Evolutionary conservation across 2,888 invertebrate species (phyloP).

Genomic region (Monopis laevigella): DNA sequence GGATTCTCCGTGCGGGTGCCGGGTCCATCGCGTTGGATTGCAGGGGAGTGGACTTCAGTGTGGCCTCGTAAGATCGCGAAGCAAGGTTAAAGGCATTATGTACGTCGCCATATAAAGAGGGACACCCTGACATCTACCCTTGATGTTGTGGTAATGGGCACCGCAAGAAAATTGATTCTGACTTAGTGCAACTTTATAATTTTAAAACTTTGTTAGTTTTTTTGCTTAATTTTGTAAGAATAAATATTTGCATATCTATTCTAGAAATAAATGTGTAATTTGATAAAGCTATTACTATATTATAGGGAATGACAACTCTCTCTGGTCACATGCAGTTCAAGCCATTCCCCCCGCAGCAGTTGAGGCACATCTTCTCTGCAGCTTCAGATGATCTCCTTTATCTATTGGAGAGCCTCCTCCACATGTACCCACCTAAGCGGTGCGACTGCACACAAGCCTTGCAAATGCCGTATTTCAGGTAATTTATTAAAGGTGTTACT

Average conservation of each 20-base stretch:
- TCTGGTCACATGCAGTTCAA: slow-evolving; percentile 96
- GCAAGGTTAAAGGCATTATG: too few species aligned
- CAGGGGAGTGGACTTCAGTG: too few species aligned
- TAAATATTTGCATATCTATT: neutral
- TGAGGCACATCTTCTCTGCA: slow-evolving; percentile 94
- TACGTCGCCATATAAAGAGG: too few species aligned
- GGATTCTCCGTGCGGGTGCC: too few species aligned
- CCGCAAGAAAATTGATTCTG: too few species aligned
- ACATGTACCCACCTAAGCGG: slow-evolving; percentile 84
- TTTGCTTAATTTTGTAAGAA: neutral
- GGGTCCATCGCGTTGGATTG: too few species aligned
- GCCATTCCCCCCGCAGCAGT: slow-evolving; percentile 80
- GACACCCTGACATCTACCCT: too few species aligned
- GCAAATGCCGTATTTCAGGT: slow-evolving; percentile 88
- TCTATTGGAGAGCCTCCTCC: slow-evolving; percentile 79
- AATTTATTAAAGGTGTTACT: too few species aligned
- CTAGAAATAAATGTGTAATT: neutral
- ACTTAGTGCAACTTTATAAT: neutral
- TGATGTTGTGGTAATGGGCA: too few species aligned
- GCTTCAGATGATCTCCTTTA: slow-evolving; percentile 91
- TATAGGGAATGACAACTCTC: slow-evolving; percentile 74
- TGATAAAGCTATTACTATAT: too few species aligned
- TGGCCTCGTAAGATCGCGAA: too few species aligned
- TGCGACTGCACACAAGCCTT: slow-evolving; percentile 86
- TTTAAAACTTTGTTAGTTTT: neutral